Conservation (phyloP, 2,113 vertebrate genomes). For the Elephantulus edwardii region DNA sequence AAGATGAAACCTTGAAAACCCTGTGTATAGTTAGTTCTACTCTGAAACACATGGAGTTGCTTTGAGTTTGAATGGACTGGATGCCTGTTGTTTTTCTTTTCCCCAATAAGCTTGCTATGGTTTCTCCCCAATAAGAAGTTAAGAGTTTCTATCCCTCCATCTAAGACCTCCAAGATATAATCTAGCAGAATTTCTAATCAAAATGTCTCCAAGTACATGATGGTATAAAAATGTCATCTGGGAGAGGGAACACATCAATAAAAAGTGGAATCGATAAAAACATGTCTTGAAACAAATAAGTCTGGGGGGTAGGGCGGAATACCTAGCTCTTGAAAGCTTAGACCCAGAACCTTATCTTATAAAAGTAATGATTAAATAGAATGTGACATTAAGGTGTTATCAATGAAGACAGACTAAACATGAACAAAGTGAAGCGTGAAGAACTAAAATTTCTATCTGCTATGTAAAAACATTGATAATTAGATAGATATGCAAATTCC, state of each 20-base stretch:
- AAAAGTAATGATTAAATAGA: background rate
- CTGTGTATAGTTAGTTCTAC: background rate
- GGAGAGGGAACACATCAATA: background rate
- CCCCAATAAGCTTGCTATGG: background rate
- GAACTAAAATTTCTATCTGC: background rate
- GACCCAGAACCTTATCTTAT: background rate
- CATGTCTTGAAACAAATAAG: background rate
- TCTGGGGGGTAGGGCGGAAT: background rate
- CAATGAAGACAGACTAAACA: background rate
- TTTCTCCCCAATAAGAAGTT: background rate
- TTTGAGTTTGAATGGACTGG: background rate
- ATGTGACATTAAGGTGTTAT: rapidly evolving
- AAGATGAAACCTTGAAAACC: background rate
- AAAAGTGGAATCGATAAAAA: background rate
- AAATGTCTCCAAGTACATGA: background rate
- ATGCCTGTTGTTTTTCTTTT: background rate
- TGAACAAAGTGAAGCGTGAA: background rate
- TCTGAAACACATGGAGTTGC: background rate
- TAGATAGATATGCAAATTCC: background rate
- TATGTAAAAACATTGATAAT: background rate
- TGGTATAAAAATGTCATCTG: background rate
- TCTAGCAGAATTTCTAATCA: background rate
- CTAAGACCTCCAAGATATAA: background rate
- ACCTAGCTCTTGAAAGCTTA: background rate
- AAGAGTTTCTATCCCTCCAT: background rate